Evolutionary conservation across 2,113 vertebrate genomes (phyloP), one percentile per base, ranked within the genome.

Genomic region (Benitochromis conjunctus): DNA sequence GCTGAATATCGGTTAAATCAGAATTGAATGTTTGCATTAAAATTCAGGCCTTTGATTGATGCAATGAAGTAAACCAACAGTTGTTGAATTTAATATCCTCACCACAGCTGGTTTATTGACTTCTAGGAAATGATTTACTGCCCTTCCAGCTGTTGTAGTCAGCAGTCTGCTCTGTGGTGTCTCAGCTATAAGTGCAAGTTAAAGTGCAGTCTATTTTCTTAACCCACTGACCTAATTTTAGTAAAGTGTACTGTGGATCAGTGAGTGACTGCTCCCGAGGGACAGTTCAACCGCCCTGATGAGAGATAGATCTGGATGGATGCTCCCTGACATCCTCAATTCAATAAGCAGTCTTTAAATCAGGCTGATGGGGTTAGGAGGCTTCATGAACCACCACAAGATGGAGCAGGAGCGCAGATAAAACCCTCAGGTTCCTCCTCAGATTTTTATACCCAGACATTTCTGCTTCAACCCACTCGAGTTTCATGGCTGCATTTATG

Each of bases 331-430:
- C 91, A 57, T 58, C 34, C 43, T 19, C 7, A 9, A 92, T 91
- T 94, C 54, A 60, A 92, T 95, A 90, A 88, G 36, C 10, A 29
- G 82, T 26, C 5, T 86, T 84, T 81, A 60, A 79, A 80, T 66
- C 31, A 5, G n/a, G 6, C 18, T 82, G 82, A 90, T 58, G 60
- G 80, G 90, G 74, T 89, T 79, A 80, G 9, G 18, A 71, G 24
- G 38, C 36, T 48, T 14, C 5, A 1, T 3, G 57, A 58, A 2
- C 7, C 4, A 14, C 92, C 95, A 92, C 92, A 29, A 94, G 95
- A 84, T 89, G 94, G 92, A 81, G 91, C 88, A 93, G 12, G 57
- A 74, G 51, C 85, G 9, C 83, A 64, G 46, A 76, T 12, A 51
- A 18, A 64, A 46, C 9, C 29, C 24, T 31, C 4, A 3, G 16